Conservation (phyloP, 2,113 vertebrate species). For the Nyctibius bracteatus region DNA sequence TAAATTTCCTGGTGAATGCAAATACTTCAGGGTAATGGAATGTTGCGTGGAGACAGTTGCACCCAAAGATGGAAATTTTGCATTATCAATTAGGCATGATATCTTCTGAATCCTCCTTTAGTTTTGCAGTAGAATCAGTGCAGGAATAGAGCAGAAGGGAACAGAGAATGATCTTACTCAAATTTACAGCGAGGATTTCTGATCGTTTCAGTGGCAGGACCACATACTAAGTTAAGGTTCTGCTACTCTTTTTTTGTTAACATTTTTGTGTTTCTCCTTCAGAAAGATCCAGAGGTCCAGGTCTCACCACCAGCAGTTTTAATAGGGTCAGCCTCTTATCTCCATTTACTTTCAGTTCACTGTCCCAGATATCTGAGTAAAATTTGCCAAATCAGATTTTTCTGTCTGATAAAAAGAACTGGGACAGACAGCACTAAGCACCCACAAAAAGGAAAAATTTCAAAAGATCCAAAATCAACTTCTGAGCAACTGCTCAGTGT, state of each 20-base stretch:
- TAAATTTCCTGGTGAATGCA: not conserved
- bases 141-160: not conserved
- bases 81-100: not conserved
- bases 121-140: not conserved
- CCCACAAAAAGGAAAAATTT: not conserved
- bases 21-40: not conserved
- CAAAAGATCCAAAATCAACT: not conserved
- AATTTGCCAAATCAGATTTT: not conserved
- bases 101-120: not conserved
- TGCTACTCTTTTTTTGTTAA: not conserved
- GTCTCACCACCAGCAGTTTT: not conserved
- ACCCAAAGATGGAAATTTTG: not conserved
- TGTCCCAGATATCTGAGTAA: not conserved
- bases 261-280: not conserved
- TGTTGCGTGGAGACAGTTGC: not conserved
- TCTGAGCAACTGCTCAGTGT: not conserved
- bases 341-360: not conserved
- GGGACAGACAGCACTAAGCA: not conserved
- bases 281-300: not conserved
- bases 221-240: not conserved
- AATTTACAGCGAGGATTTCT: not conserved
- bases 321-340: not conserved
- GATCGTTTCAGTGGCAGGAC: not conserved
- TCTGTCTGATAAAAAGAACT: not conserved
- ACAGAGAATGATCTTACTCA: not conserved